Base-by-base conservation (phyloP, 2,888 invertebrate genomes). In the Phasia obesa region DNA sequence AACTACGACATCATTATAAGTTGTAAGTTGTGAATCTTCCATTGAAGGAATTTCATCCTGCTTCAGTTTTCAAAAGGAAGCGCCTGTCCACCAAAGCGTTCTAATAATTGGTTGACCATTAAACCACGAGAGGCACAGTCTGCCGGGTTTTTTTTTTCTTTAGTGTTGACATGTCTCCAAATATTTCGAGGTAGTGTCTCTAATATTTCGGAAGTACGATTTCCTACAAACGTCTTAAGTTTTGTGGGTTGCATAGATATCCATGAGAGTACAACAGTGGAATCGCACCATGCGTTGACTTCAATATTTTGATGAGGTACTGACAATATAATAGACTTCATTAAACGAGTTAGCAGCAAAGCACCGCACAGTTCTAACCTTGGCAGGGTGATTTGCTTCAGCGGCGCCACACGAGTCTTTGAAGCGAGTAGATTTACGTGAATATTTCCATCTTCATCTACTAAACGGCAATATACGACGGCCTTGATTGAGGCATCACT, bases 101-200 rank as follows among this genome's bases (percentile, higher is more conserved):
- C 1, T 0, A 67, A 15, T 0, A 80, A 13, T 15, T 51, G 42
- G 0, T 47, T 21, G 0, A 42, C 73, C 23, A 38, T 17, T 23
- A 73, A n/a, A 3, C 79, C 73, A 1, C 67, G 67, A 15, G 73
- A 67, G 0, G 67, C 79, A 47, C 79, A 79, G 27, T 79, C 79
- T 0, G 79, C 73, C 0, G 60, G 73, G 7, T 73, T 73, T n/a
- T n/a, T n/a, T n/a, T n/a, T n/a, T 1, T 67, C 23, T n/a, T 59
- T 67, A 1, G 42, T 35, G 6, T 6, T 19, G 2, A 71, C 65
- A 19, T 59, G 70, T 13, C 19, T 25, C 60, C 60, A 64, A 1
- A 55, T 1, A 5, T n/a, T 57, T 15, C 27, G n/a, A n/a, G 44
- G 70, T 2, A 62, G 17, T 0, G 77, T 70, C 11, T 53, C n/a